Percentiles rank a stretch among this genome's conserved stretches.
Conservation (phyloP, 2,888 invertebrate genomes). For the Drosophila kambysellisi region DNA sequence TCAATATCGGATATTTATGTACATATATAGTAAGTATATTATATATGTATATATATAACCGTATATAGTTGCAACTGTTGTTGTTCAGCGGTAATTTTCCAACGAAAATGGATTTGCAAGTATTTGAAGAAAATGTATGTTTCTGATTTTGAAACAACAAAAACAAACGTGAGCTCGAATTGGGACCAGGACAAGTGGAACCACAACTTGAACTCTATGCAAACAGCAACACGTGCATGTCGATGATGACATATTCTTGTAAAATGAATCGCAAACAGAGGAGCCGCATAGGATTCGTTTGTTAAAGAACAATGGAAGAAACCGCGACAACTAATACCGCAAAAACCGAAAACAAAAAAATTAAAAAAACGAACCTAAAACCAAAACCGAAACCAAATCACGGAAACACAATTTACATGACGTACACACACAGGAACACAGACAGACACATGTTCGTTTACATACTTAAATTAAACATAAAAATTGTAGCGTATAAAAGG, state of each 20-base stretch:
- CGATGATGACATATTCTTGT: slow-evolving; percentile 56
- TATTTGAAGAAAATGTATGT: not conserved
- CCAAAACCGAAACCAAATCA: slow-evolving; percentile 50
- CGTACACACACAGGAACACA: slow-evolving; percentile 26
- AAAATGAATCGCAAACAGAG: slow-evolving; percentile 65
- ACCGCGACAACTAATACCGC: slow-evolving; percentile 75
- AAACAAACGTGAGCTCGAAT: not conserved
- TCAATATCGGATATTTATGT: slow-evolving; percentile 36
- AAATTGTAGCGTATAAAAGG: slow-evolving; percentile 70
- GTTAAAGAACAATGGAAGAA: slow-evolving; percentile 62
- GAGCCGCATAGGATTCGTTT: slow-evolving; percentile 53
- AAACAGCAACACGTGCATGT: slow-evolving; percentile 53
- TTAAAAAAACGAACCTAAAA: slow-evolving; percentile 13
- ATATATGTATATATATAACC: not conserved
- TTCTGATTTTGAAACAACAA: slow-evolving; percentile 2
- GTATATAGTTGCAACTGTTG: slow-evolving; percentile 18
- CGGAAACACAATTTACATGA: slow-evolving; percentile 53
- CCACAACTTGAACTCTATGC: slow-evolving; percentile 25
- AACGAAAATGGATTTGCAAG: slow-evolving; percentile 13
- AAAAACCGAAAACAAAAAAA: slow-evolving; percentile 45
- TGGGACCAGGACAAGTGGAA: not conserved
- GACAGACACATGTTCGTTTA: slow-evolving; percentile 48
- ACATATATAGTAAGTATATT: not conserved
- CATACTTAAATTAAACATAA: slow-evolving; percentile 68
- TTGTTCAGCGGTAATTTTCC: slow-evolving; percentile 37